Percentiles rank a stretch among this genome's conserved stretches.
Evolutionary conservation across 1,140 invertebrate genomes (phyloP).

Genomic region (Drosophila asahinai): DNA sequence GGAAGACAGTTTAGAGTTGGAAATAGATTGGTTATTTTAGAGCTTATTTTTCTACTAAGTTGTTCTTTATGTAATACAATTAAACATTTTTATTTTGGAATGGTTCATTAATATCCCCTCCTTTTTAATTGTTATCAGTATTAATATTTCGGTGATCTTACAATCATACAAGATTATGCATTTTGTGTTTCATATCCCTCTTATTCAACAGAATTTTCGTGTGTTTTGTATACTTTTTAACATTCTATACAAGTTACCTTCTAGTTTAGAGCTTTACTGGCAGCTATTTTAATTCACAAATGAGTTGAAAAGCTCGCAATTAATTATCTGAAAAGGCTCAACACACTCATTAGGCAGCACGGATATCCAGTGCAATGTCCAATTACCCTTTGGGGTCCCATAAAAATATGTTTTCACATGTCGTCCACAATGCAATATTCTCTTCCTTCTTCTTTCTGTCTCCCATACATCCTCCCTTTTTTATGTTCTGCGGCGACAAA

Average conservation of each 20-base stretch:
- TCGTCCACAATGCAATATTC: conserved; percentile 46
- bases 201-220: not conserved
- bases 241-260: too few species aligned
- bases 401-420: conserved; percentile 66
- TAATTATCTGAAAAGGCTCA: conserved; percentile 60
- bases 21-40: too few species aligned
- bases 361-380: conserved; percentile 45
- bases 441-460: conserved; percentile 10
- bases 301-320: conserved; percentile 56
- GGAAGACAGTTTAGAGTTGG: too few species aligned
- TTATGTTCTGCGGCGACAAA: conserved; percentile 55
- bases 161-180: too few species aligned
- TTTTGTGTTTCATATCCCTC: too few species aligned
- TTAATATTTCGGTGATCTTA: too few species aligned
- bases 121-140: too few species aligned
- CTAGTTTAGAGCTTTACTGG: not conserved
- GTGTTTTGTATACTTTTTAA: not conserved
- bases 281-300: conserved; percentile 37
- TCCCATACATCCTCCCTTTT: conserved; percentile 15
- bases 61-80: too few species aligned
- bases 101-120: too few species aligned
- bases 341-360: conserved; percentile 53
- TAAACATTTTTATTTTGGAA: too few species aligned
- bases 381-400: conserved; percentile 60
- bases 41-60: not conserved